Evolutionary conservation across 2,888 invertebrate genomes (phyloP).

Genomic region (Busseola fusca): DNA sequence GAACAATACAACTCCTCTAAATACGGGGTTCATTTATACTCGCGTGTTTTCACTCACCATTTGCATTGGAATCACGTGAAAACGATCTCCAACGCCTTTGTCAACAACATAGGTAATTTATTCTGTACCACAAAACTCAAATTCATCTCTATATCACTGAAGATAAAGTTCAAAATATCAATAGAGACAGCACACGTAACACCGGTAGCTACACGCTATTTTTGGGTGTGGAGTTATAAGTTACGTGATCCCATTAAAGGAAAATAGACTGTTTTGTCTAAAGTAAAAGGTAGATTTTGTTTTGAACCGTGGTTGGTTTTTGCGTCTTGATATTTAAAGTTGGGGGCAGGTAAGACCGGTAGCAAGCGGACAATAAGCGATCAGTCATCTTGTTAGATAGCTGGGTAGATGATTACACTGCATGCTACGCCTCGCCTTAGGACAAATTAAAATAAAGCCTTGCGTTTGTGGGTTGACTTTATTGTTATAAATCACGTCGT

Average conservation of each 20-base stretch:
- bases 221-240: constrained; percentile 49
- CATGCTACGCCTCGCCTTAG: constrained; percentile 72
- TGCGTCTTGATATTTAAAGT: constrained; percentile 60
- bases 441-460: constrained; percentile 76
- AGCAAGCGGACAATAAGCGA: constrained; percentile 86
- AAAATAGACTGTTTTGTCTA: constrained; percentile 51
- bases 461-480: constrained; percentile 54
- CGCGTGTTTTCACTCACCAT: constrained; percentile 63
- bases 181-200: constrained; percentile 51
- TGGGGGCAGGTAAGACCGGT: constrained; percentile 80
- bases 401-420: constrained; percentile 80
- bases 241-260: constrained; percentile 34
- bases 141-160: constrained; percentile 24
- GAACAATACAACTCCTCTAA: constrained; percentile 76
- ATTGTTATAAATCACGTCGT: constrained; percentile 60
- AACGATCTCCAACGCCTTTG: constrained; percentile 63
- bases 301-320: constrained; percentile 51
- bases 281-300: constrained; percentile 60
- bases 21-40: constrained; percentile 65
- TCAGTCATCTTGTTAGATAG: constrained; percentile 85
- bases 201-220: constrained; percentile 59
- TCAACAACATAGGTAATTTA: constrained; percentile 59
- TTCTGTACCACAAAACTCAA: constrained; percentile 44
- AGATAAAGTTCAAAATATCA: constrained; percentile 51
- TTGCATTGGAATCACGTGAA: constrained; percentile 67